These are phyloP conservation scores for Bujurquina vittata DNA, from an alignment of 2,113 vertebrate genomes.

Conservation along the genomic window DNA sequence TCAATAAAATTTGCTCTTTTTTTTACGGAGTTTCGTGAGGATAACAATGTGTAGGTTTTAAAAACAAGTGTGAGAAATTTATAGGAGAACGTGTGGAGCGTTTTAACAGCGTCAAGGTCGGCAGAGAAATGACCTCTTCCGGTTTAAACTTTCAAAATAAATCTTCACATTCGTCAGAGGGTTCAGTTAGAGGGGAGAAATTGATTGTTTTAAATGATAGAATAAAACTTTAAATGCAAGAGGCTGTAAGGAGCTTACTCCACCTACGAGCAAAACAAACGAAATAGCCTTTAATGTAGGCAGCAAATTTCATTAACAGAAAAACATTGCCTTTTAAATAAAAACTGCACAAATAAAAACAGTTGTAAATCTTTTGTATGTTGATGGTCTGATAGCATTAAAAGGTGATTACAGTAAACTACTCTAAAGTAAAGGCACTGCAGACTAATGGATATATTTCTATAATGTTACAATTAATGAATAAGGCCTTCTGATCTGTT, in stretches of 20 bases:
- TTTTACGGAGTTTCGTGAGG: fast-evolving
- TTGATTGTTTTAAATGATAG: no score
- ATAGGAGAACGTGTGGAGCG: not conserved
- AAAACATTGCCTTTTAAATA: not conserved
- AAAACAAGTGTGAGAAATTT: constrained; percentile 10
- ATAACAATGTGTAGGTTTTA: not conserved
- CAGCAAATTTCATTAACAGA: not conserved
- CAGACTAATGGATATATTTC: not conserved
- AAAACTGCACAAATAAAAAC: not conserved
- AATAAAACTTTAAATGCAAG: not conserved
- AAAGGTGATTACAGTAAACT: not conserved
- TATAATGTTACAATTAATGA: not conserved
- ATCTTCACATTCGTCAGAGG: not conserved
- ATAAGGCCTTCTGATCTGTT: no score
- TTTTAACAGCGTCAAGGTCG: not conserved
- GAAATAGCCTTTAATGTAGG: not conserved
- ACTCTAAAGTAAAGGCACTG: not conserved
- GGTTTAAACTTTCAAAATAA: constrained; percentile 48
- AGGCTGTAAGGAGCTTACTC: not conserved
- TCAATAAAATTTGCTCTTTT: not conserved
- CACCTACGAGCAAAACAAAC: not conserved
- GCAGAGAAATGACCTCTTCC: constrained; percentile 1
- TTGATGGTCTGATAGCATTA: not conserved
- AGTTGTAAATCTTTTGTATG: not conserved
- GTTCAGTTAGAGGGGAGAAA: not conserved